phyloP scores from a whole-genome alignment of 2,888 invertebrate species.

The Leucophenga montana region DNA sequence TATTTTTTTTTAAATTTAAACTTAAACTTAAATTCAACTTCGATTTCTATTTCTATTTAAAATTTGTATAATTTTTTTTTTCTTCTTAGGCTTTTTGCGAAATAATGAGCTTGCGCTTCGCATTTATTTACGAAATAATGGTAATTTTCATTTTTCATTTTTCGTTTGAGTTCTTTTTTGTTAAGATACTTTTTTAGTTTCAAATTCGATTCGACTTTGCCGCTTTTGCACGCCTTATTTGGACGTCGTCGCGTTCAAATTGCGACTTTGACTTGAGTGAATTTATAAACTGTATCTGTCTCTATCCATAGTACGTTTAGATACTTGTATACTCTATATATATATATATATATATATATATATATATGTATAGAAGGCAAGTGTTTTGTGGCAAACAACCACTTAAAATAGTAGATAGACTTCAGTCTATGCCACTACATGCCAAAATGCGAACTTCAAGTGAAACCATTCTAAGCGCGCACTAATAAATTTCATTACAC shows the following conservation, averaged over 20 bases:
- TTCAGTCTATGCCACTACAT: no score
- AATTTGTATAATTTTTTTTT: background rate
- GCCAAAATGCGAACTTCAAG: no score
- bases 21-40: background rate
- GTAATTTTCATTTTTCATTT: slow-evolving; percentile 3
- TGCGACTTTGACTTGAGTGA: slow-evolving; percentile 1
- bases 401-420: slow-evolving; percentile 1
- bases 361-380: no score
- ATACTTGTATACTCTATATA: no score
- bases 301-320: no score
- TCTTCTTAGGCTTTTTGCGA: background rate
- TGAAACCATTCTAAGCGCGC: slow-evolving; percentile 4
- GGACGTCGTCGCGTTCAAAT: background rate
- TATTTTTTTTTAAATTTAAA: no score
- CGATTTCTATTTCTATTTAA: background rate
- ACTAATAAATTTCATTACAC: slow-evolving; percentile 24
- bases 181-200: no score
- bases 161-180: no score
- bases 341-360: no score
- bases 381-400: background rate
- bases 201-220: no score
- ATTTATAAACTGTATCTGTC: background rate
- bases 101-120: slow-evolving; percentile 13
- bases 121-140: slow-evolving; percentile 13
- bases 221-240: slow-evolving; percentile 19